Conservation (phyloP, 1,140 invertebrate species). For the Kradibia gibbosae region DNA sequence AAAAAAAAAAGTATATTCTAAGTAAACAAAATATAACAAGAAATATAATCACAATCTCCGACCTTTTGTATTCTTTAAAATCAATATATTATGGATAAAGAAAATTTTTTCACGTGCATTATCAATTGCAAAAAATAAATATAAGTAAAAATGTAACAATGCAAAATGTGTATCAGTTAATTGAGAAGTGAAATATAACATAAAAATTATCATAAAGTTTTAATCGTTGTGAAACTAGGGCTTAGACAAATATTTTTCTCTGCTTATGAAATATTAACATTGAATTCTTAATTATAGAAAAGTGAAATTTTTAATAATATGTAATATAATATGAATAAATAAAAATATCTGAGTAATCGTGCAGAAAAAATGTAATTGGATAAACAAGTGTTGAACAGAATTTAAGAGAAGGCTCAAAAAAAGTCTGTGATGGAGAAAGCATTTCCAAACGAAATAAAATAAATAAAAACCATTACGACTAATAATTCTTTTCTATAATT, state of each 20-base stretch:
- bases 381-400: background rate
- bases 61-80: too few relatives aligned
- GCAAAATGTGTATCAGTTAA: background rate
- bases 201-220: constrained; percentile 10
- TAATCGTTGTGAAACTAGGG: constrained; percentile 36
- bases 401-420: background rate
- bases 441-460: background rate
- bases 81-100: too few relatives aligned
- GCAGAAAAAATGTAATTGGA: background rate
- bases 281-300: constrained; percentile 6
- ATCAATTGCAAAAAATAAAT: background rate
- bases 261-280: constrained; percentile 31
- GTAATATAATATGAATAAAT: constrained; percentile 7
- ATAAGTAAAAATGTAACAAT: background rate
- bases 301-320: constrained; percentile 10
- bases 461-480: background rate
- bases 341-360: background rate
- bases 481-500: constrained; percentile 39
- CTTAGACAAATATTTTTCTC: constrained; percentile 34
- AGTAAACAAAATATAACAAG: too few relatives aligned
- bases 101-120: too few relatives aligned
- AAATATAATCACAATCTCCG: too few relatives aligned
- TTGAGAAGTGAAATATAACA: background rate
- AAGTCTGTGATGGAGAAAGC: background rate
- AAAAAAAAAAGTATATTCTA: too few relatives aligned